phyloP scores from a whole-genome alignment of 2,888 invertebrate genomes.

The Thereva unica region DNA sequence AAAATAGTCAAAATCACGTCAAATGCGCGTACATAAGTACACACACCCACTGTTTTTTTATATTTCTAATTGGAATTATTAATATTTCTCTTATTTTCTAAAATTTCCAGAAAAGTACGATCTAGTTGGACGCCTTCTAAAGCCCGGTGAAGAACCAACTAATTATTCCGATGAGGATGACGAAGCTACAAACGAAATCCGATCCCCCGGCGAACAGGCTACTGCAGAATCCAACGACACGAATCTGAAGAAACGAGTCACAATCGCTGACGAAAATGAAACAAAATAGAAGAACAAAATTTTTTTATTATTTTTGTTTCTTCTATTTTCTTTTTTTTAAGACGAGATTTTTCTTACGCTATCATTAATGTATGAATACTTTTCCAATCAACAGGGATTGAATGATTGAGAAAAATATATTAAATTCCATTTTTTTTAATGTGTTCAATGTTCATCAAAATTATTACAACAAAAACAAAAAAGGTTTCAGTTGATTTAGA shows the following conservation, averaged over 20 bases:
- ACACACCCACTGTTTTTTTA: conserved; percentile 17
- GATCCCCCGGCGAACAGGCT: conserved; percentile 21
- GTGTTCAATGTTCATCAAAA: too few species aligned
- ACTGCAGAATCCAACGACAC: conserved; percentile 4
- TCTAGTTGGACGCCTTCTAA: conserved; percentile 84
- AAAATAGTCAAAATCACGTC: too few species aligned
- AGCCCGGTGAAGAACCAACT: conserved; percentile 86
- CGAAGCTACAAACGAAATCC: conserved; percentile 47
- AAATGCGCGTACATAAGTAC: too few species aligned
- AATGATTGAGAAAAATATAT: too few species aligned
- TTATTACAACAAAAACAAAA: too few species aligned
- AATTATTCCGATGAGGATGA: conserved; percentile 89
- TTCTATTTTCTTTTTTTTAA: background rate
- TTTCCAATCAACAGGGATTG: too few species aligned
- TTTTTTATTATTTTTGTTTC: background rate
- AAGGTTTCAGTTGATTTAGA: too few species aligned
- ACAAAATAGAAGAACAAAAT: conserved; percentile 15
- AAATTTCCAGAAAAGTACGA: conserved; percentile 82
- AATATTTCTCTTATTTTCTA: background rate
- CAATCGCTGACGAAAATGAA: conserved; percentile 5
- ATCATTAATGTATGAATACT: too few species aligned
- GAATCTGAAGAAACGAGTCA: conserved; percentile 16
- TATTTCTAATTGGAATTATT: background rate
- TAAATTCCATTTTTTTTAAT: too few species aligned
- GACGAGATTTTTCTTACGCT: too few species aligned